phyloP scores from a whole-genome alignment of 2,797 vertebrate species.

The Chelonia mydas region DNA sequence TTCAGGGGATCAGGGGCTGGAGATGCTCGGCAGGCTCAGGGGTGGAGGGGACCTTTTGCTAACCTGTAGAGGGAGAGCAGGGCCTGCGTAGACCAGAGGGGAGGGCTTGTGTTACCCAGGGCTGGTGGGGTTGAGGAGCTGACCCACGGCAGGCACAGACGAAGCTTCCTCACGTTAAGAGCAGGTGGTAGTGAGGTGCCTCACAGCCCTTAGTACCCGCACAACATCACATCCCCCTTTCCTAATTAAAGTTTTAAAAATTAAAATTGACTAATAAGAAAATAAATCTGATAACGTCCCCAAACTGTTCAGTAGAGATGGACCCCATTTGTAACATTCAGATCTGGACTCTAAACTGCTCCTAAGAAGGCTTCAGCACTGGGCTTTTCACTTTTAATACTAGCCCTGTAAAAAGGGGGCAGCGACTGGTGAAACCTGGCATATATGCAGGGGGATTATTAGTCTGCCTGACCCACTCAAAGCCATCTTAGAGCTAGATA shows the following conservation, averaged over 20 bases:
- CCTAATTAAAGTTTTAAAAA: neutral
- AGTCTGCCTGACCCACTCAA: neutral
- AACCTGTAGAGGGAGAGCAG: too few relatives aligned
- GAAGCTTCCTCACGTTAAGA: too few relatives aligned
- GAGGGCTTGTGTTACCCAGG: too few relatives aligned
- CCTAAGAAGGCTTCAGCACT: neutral
- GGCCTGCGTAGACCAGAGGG: too few relatives aligned
- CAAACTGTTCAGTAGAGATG: neutral
- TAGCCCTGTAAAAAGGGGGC: neutral
- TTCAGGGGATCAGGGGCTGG: too few relatives aligned
- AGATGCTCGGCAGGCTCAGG: too few relatives aligned
- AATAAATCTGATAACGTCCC: accelerated
- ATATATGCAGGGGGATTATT: neutral
- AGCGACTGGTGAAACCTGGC: neutral
- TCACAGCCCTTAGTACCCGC: too few relatives aligned
- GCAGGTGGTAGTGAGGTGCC: too few relatives aligned
- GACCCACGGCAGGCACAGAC: too few relatives aligned
- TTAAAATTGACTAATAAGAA: neutral
- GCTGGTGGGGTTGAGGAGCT: too few relatives aligned
- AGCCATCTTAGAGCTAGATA: neutral
- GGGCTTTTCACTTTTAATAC: neutral
- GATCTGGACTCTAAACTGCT: neutral
- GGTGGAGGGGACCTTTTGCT: too few relatives aligned
- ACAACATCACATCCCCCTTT: neutral
- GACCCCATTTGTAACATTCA: neutral